Conservation (phyloP, 2,797 vertebrate species). For the Anas georgica region DNA sequence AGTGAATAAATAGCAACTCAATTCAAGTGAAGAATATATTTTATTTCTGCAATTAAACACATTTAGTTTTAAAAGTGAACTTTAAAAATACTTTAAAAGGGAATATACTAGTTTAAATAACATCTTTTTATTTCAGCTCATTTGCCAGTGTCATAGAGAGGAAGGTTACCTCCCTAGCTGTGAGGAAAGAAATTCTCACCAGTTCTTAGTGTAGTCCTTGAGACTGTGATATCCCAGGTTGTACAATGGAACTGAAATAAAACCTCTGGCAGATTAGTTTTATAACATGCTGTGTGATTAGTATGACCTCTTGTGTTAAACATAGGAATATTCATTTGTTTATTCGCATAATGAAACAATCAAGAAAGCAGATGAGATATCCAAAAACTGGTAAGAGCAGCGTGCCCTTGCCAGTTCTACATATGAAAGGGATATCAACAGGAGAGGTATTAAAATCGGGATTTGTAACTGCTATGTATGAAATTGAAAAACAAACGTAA, state of each 20-base stretch:
- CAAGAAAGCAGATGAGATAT: not conserved
- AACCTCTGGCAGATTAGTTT: not conserved
- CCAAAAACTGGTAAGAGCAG: not conserved
- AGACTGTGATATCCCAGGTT: not conserved
- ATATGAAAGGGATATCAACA: not conserved
- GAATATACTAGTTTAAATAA: not conserved
- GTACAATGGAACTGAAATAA: slow-evolving; percentile 13
- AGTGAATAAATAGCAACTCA: not conserved
- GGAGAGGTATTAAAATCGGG: not conserved
- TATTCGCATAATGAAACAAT: not conserved
- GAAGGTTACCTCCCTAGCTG: not conserved
- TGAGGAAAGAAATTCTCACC: not conserved
- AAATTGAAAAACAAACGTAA: not conserved
- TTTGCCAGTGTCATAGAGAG: not conserved
- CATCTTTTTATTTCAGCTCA: not conserved
- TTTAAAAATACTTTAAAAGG: not conserved
- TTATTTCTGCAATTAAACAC: not conserved
- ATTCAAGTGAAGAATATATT: not conserved
- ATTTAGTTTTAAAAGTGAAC: not conserved
- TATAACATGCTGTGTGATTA: slow-evolving; percentile 47
- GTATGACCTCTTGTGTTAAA: slow-evolving; percentile 79
- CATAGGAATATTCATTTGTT: slow-evolving; percentile 51
- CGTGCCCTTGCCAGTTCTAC: not conserved
- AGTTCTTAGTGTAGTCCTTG: not conserved
- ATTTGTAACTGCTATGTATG: not conserved